These are phyloP conservation scores for Vidua macroura DNA, from an alignment of 2,113 vertebrate genomes.

Conservation along the genomic window DNA sequence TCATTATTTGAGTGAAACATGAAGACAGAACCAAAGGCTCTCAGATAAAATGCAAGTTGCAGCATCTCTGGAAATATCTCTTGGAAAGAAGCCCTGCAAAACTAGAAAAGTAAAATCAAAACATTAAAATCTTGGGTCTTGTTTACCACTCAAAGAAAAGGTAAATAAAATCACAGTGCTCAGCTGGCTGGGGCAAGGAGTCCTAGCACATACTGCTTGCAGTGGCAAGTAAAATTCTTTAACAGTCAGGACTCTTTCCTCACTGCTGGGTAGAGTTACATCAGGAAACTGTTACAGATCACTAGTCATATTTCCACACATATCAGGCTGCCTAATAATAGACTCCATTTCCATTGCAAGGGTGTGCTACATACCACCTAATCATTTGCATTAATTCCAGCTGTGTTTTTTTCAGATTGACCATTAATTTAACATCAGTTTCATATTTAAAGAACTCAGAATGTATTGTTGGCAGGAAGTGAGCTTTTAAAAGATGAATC, in stretches of 20 bases:
- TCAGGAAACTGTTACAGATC: background rate
- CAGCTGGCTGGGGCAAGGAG: background rate
- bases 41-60: background rate
- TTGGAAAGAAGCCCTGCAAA: background rate
- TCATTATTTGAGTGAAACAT: accelerated
- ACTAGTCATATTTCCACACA: background rate
- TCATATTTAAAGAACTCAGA: background rate
- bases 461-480: background rate
- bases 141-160: background rate
- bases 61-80: background rate
- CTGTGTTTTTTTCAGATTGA: background rate
- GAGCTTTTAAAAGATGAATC: background rate
- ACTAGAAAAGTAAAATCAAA: background rate
- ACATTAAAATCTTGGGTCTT: background rate
- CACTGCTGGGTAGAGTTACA: background rate
- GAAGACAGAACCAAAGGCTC: background rate
- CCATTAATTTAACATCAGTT: background rate
- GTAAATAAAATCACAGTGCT: background rate
- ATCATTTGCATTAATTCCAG: background rate
- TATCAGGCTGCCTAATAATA: background rate
- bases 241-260: background rate
- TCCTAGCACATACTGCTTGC: background rate
- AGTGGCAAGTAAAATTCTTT: background rate
- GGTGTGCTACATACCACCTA: background rate
- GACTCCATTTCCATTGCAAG: background rate